phyloP scores from a whole-genome alignment of 1,140 invertebrate species.

The Drosophila takahashii region DNA sequence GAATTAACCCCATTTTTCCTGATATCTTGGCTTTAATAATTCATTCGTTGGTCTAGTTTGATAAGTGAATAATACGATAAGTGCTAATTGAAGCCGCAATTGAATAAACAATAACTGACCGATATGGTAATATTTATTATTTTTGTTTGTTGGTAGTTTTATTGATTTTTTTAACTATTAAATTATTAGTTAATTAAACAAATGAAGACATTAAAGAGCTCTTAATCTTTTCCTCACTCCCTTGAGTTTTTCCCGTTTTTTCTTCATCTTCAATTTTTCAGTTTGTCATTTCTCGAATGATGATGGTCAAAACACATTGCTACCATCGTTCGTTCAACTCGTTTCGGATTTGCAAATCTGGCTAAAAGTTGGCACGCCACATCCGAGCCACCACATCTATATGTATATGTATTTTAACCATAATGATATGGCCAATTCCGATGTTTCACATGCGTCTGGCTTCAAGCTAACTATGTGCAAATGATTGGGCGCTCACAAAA shows the following conservation, averaged over 20 bases:
- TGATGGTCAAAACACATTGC: slow-evolving; percentile 5
- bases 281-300: slow-evolving; percentile 9
- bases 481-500: slow-evolving; percentile 22
- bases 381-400: slow-evolving; percentile 4
- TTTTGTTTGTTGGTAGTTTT: background rate
- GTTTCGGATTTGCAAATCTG: slow-evolving; percentile 6
- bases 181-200: background rate
- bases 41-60: background rate
- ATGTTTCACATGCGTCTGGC: slow-evolving; percentile 9
- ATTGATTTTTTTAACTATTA: too few relatives aligned
- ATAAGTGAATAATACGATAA: background rate
- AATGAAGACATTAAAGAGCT: slow-evolving; percentile 15
- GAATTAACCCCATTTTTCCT: background rate
- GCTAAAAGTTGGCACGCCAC: slow-evolving; percentile 17
- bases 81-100: background rate
- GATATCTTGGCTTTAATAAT: slow-evolving; percentile 8
- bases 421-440: slow-evolving; percentile 35
- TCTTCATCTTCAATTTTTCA: background rate
- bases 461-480: slow-evolving; percentile 46
- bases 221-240: background rate
- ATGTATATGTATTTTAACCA: background rate
- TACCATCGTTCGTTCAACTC: slow-evolving; percentile 27
- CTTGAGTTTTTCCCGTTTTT: background rate
- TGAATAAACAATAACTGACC: slow-evolving; percentile 5
- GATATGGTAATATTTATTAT: background rate